Conservation (phyloP, 2,888 invertebrate species). For the Yponomeuta cagnagella region DNA sequence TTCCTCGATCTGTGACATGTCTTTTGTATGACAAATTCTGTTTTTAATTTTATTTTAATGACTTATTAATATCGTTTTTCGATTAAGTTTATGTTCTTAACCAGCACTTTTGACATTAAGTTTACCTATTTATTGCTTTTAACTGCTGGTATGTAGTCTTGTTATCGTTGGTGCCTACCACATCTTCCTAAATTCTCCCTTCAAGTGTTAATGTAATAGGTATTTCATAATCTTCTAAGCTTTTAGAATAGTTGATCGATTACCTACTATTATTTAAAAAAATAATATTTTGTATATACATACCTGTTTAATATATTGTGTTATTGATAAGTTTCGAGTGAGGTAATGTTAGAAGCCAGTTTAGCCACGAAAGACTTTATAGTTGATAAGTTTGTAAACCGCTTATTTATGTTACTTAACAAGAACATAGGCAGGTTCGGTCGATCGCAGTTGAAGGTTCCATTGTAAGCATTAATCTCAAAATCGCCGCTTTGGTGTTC, state of each 20-base stretch:
- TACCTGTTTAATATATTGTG: constrained; percentile 5
- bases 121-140: not conserved
- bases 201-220: not conserved
- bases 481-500: too few relatives aligned
- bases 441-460: not conserved
- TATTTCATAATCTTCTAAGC: not conserved
- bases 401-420: constrained; percentile 47
- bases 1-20: constrained; percentile 11
- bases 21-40: constrained; percentile 29
- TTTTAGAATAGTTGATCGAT: not conserved
- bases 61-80: not conserved
- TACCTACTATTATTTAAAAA: not conserved
- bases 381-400: constrained; percentile 40
- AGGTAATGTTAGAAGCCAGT: constrained; percentile 33
- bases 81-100: not conserved
- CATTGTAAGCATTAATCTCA: not conserved
- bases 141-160: not conserved
- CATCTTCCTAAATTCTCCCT: not conserved
- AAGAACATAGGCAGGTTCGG: not conserved
- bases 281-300: constrained; percentile 20
- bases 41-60: constrained; percentile 1
- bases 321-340: not conserved
- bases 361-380: constrained; percentile 68
- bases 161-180: not conserved
- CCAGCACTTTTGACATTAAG: not conserved